Evolutionary conservation across 2,113 vertebrate genomes (phyloP).

Genomic region (Heteronetta atricapilla): DNA sequence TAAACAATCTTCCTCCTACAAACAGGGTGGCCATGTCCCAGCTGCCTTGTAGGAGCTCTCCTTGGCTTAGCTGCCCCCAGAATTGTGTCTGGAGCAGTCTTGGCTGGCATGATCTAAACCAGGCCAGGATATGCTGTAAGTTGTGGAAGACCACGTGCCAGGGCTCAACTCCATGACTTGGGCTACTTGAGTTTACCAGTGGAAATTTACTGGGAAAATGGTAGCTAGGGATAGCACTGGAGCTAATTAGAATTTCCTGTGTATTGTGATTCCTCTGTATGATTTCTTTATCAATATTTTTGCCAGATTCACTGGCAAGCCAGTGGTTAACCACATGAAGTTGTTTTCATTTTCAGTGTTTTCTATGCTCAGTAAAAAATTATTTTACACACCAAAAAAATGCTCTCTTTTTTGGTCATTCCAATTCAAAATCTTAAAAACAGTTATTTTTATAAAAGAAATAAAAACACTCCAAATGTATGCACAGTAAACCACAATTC

Average conservation of each 20-base stretch:
- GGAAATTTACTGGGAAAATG: neutral
- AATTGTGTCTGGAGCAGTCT: neutral
- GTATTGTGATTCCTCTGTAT: neutral
- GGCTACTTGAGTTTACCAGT: neutral
- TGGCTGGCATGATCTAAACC: neutral
- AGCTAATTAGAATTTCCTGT: neutral
- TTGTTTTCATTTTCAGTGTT: neutral
- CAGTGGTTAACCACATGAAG: neutral
- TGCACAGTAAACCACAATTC: neutral
- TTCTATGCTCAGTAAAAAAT: neutral
- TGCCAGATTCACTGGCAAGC: neutral
- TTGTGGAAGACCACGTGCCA: neutral
- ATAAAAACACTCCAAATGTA: neutral
- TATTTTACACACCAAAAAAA: neutral
- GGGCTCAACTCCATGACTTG: neutral
- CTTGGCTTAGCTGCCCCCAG: rapidly evolving
- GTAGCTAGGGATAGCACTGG: neutral
- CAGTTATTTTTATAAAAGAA: slow-evolving; percentile 15
- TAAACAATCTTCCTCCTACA: neutral
- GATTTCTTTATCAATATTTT: neutral
- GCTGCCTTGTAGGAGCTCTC: neutral
- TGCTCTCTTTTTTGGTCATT: neutral
- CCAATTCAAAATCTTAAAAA: slow-evolving; percentile 2
- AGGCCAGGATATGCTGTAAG: neutral
- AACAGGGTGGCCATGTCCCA: rapidly evolving